A percentile compares a stretch with the other conserved stretches of the same genome.
Conservation (phyloP, 37 sponge, comb jelly and placozoan species). For the Spongilla lacustris region DNA sequence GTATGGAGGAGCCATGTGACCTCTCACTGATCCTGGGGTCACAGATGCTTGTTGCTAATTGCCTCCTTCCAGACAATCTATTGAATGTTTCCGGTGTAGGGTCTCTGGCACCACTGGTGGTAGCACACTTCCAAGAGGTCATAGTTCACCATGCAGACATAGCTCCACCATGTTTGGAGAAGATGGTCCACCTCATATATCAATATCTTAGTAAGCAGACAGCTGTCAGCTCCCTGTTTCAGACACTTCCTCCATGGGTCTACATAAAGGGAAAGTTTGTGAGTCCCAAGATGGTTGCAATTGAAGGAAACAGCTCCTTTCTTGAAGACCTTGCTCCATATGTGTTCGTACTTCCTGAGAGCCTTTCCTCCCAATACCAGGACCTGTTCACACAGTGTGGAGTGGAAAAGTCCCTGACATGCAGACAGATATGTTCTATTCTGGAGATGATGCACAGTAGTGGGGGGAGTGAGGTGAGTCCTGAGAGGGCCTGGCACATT, state of each 20-base stretch:
- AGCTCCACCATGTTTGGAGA: neutral
- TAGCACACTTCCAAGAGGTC: conserved; percentile 19
- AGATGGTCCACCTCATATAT: conserved; percentile 8
- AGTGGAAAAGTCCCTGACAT: conserved; percentile 9
- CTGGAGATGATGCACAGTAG: conserved; percentile 18
- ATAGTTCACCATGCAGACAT: conserved; percentile 16
- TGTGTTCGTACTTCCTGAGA: conserved; percentile 43
- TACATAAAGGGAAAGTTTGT: conserved; percentile 36
- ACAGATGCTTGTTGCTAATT: conserved; percentile 27
- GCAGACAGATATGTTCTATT: conserved; percentile 36
- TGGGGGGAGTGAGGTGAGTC: neutral
- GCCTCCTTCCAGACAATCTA: neutral
- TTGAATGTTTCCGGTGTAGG: neutral
- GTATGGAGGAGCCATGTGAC: neutral
- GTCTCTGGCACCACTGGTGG: neutral
- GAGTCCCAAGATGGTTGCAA: conserved; percentile 10
- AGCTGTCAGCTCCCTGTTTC: neutral
- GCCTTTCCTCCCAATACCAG: neutral
- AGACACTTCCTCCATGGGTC: conserved; percentile 8
- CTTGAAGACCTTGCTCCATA: conserved; percentile 38
- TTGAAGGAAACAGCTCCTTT: conserved; percentile 19
- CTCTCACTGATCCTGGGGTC: conserved; percentile 36
- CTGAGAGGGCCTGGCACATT: conserved; percentile 11
- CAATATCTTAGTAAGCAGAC: neutral
- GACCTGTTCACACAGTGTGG: conserved; percentile 42